A percentile compares a stretch with the other conserved stretches of the same genome.
Conservation (phyloP, 2,113 vertebrate genomes). For the Fregata magnificens region DNA sequence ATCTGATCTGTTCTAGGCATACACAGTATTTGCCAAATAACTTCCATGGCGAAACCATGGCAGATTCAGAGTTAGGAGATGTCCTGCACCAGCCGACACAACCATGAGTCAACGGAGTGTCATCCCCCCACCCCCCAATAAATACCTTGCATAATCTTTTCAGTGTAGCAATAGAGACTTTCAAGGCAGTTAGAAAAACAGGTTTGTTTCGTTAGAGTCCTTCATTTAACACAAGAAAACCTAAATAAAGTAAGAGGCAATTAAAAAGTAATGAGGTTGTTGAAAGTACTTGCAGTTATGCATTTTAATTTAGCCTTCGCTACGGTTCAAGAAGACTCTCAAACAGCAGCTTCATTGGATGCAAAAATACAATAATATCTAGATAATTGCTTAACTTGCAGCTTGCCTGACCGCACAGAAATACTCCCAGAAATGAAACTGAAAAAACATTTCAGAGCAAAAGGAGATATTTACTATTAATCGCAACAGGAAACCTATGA, state of each 20-base stretch:
- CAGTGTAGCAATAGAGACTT: background rate
- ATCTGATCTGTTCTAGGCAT: background rate
- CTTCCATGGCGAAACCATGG: background rate
- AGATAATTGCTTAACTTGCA: background rate
- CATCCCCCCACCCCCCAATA: background rate
- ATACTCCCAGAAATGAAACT: background rate
- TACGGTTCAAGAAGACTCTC: background rate
- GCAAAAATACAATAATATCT: background rate
- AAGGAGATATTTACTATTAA: background rate
- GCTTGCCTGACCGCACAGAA: background rate
- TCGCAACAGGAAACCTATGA: background rate
- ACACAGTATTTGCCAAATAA: background rate
- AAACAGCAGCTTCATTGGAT: background rate
- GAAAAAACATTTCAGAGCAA: background rate
- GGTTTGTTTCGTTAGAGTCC: too few relatives aligned
- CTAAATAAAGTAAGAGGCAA: background rate
- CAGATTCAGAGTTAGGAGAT: background rate
- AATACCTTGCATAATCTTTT: background rate
- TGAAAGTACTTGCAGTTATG: background rate
- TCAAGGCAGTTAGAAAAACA: background rate
- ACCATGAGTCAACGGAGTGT: accelerated
- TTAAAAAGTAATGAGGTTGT: background rate
- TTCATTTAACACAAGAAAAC: background rate
- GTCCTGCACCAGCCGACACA: background rate
- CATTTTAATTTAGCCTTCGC: background rate